Percentiles rank a stretch among this genome's conserved stretches.
These are phyloP conservation scores for Eupeodes luniger DNA, from an alignment of 2,888 invertebrate species.

Conservation along the genomic window DNA sequence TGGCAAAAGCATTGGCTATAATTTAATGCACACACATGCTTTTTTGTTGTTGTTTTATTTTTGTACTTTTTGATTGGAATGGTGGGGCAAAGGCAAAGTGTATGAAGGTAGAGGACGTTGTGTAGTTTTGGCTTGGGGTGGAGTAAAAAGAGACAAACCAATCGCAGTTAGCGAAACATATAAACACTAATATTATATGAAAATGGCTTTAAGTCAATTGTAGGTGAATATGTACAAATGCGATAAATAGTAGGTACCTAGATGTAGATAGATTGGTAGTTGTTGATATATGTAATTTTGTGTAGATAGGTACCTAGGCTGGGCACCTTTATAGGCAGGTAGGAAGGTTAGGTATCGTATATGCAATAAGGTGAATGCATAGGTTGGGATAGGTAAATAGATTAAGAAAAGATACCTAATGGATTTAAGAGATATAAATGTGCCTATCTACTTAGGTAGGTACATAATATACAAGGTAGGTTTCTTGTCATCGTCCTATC, in stretches of 20 bases:
- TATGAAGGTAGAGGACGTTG: constrained; percentile 3
- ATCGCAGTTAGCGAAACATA: constrained; percentile 74
- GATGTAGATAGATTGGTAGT: neutral
- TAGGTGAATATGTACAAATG: constrained; percentile 50
- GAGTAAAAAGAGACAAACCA: constrained; percentile 75
- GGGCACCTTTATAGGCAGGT: no score
- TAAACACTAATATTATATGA: constrained; percentile 47
- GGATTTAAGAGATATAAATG: constrained; percentile 1
- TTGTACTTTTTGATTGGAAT: neutral
- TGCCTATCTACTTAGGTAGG: neutral
- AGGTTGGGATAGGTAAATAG: neutral
- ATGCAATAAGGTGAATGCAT: neutral
- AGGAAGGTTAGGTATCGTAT: no score
- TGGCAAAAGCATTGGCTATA: constrained; percentile 39
- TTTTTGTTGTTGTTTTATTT: constrained; percentile 2
- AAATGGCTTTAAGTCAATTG: constrained; percentile 47
- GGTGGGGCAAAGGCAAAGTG: neutral
- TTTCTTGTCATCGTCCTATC: no score
- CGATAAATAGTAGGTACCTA: neutral
- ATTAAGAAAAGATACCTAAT: constrained; percentile 23
- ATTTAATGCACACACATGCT: constrained; percentile 70
- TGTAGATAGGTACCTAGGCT: neutral
- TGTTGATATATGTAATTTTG: neutral
- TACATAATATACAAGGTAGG: neutral
- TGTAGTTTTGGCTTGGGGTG: constrained; percentile 62